Evolutionary conservation across 2,888 invertebrate species (phyloP).

Genomic region (Yponomeuta evonymella): DNA sequence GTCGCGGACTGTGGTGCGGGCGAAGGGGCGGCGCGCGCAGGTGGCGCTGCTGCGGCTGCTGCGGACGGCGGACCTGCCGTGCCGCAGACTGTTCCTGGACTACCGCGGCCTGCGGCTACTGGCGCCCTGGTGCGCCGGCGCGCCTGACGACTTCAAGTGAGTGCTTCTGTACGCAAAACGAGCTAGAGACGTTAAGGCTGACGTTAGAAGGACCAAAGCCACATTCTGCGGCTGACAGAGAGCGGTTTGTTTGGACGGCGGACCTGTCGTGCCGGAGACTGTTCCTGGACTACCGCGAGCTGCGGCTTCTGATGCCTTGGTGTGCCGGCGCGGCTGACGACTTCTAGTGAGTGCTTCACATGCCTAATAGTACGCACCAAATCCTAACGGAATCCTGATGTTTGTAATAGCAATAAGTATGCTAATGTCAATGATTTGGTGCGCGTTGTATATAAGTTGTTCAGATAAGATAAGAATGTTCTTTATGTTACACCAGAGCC

Average conservation of each 20-base stretch:
- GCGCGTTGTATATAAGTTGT: no score
- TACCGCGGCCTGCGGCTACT: slow-evolving; percentile 94
- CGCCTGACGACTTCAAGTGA: slow-evolving; percentile 68
- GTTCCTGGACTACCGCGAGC: slow-evolving; percentile 95
- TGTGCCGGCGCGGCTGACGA: not conserved
- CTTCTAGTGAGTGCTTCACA: not conserved
- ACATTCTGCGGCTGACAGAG: slow-evolving; percentile 24
- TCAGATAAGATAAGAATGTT: no score
- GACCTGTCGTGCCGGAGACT: slow-evolving; percentile 89
- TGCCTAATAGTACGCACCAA: no score
- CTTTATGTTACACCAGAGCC: no score
- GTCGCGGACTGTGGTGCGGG: slow-evolving; percentile 94
- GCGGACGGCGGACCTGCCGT: slow-evolving; percentile 86
- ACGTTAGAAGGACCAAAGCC: no score
- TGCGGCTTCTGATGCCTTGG: slow-evolving; percentile 76
- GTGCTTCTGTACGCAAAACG: slow-evolving; percentile 23
- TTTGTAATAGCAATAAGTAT: no score
- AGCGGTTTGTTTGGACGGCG: slow-evolving; percentile 86
- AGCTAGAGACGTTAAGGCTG: not conserved
- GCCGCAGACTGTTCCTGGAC: slow-evolving; percentile 90
- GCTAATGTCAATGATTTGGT: no score
- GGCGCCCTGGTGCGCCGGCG: slow-evolving; percentile 94
- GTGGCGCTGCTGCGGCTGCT: slow-evolving; percentile 85
- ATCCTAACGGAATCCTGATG: no score
- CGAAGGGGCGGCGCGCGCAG: slow-evolving; percentile 87